Conservation (phyloP, 2,797 vertebrate genomes). For the Pitangus sulphuratus region DNA sequence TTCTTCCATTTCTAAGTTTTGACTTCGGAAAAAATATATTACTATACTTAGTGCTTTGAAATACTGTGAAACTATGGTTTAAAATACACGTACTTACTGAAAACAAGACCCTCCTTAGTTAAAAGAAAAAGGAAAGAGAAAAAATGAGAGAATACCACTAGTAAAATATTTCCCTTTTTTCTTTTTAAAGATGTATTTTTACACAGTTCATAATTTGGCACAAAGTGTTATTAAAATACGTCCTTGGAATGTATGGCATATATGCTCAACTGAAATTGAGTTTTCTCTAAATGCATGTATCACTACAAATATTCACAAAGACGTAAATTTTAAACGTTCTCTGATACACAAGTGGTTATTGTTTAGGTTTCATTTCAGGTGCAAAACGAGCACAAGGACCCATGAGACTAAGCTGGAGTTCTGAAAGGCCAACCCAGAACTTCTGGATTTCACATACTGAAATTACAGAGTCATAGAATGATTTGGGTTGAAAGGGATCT, state of each 20-base stretch:
- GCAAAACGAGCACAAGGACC: background rate
- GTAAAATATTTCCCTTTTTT: background rate
- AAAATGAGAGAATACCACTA: background rate
- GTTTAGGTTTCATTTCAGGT: background rate
- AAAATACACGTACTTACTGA: background rate
- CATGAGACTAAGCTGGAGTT: background rate
- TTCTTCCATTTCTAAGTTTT: background rate
- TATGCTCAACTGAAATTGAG: background rate
- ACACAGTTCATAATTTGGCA: background rate
- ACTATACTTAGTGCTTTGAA: background rate
- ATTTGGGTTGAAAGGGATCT: background rate
- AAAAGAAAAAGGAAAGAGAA: background rate
- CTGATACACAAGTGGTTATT: background rate
- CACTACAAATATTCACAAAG: background rate
- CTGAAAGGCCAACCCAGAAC: background rate
- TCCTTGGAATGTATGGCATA: background rate
- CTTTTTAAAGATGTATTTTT: background rate
- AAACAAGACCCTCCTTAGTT: background rate
- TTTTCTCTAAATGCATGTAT: accelerated
- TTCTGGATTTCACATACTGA: accelerated
- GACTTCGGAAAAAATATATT: background rate
- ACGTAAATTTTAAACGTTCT: background rate
- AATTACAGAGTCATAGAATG: background rate
- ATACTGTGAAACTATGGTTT: background rate
- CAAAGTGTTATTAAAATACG: background rate